phyloP scores from a whole-genome alignment of 2,113 vertebrate species.

The Synodontis membranacea region DNA sequence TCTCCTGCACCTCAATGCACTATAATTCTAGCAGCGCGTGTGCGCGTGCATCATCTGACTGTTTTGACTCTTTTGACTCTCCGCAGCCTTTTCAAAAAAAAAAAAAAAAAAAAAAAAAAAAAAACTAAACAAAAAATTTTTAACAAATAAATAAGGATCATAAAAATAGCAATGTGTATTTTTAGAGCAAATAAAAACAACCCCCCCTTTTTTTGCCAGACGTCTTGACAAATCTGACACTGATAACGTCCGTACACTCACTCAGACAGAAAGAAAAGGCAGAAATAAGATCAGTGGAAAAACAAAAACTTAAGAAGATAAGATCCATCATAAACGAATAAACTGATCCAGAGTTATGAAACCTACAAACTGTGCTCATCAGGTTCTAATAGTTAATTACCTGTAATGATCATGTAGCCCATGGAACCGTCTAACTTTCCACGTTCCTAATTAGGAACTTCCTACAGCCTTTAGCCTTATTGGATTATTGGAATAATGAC shows the following conservation, averaged over 20 bases:
- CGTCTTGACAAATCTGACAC: not conserved
- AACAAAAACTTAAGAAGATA: not conserved
- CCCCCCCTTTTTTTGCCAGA: not conserved
- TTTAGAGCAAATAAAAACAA: not conserved
- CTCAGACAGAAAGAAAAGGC: not conserved
- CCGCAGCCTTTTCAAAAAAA: too few relatives aligned
- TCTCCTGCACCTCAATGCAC: not conserved
- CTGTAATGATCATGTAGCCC: not conserved
- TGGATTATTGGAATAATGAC: not conserved
- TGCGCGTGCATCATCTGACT: not conserved
- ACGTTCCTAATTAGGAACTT: not conserved
- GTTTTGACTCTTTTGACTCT: too few relatives aligned
- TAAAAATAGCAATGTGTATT: not conserved
- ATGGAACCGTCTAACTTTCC: not conserved
- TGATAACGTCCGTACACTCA: not conserved
- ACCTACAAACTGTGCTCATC: not conserved
- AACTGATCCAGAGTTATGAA: not conserved
- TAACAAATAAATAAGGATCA: not conserved
- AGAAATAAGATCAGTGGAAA: not conserved
- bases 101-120: too few relatives aligned
- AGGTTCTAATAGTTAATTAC: not conserved
- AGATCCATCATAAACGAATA: too few relatives aligned
- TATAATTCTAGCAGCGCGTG: not conserved
- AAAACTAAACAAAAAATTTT: not conserved
- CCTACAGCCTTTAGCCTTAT: not conserved